Percentiles rank a stretch among this genome's conserved stretches.
Evolutionary conservation across 2,113 vertebrate species (phyloP).

Genomic region (Pan paniscus): DNA sequence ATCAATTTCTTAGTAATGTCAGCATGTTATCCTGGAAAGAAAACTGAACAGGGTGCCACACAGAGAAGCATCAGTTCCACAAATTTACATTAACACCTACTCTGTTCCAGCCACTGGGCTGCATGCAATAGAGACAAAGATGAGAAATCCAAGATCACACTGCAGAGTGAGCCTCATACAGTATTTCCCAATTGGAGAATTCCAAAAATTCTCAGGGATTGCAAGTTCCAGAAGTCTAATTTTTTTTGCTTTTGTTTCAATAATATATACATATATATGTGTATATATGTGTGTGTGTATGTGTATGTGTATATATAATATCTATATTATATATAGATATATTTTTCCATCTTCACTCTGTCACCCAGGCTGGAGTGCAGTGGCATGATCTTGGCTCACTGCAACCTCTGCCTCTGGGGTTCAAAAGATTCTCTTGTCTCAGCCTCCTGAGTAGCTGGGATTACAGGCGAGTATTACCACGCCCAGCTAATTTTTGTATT

Average conservation of each 20-base stretch:
- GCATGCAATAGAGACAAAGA: not conserved
- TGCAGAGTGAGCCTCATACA: not conserved
- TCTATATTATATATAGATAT: too few species aligned
- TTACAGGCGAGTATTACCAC: too few species aligned
- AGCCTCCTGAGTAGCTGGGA: too few species aligned
- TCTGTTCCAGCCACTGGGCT: not conserved
- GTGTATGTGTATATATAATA: fast-evolving
- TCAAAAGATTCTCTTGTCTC: too few species aligned
- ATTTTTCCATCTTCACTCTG: too few species aligned
- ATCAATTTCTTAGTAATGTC: not conserved
- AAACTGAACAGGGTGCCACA: not conserved
- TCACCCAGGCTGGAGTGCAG: too few species aligned
- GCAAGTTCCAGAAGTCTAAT: not conserved
- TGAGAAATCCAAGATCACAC: not conserved
- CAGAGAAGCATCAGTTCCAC: not conserved
- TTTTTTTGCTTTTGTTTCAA: not conserved
- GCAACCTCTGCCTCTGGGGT: too few species aligned
- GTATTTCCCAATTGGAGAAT: not conserved
- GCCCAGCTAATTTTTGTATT: too few species aligned
- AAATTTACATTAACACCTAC: not conserved
- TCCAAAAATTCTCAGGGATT: not conserved
- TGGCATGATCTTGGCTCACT: too few species aligned
- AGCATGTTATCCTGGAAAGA: not conserved
- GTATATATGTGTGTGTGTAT: fast-evolving
- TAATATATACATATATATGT: not conserved